Evolutionary conservation across 2,888 invertebrate species (phyloP).

Genomic region (Malthinus seriepunctatus): DNA sequence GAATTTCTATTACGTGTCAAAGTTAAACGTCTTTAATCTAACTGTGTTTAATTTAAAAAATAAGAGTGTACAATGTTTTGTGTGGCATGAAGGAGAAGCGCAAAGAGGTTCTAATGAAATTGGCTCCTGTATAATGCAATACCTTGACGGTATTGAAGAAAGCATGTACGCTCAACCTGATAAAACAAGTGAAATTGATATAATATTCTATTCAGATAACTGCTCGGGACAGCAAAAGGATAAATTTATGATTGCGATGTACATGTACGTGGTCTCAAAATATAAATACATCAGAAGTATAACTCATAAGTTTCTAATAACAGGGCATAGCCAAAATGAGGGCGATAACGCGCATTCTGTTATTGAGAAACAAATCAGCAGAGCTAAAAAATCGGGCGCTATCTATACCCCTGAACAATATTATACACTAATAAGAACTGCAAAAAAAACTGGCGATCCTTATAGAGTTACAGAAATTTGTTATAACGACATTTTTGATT

Average conservation of each 20-base stretch:
- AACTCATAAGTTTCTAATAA: constrained; percentile 8
- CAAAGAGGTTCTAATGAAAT: constrained; percentile 9
- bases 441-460: constrained; percentile 11
- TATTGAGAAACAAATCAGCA: constrained; percentile 1
- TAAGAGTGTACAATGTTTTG: constrained; percentile 6
- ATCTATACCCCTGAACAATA: constrained; percentile 10
- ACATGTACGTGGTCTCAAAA: neutral
- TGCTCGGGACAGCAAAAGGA: constrained; percentile 10
- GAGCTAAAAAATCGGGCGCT: neutral
- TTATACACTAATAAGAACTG: neutral
- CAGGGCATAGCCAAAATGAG: constrained; percentile 7
- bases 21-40: constrained; percentile 30
- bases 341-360: constrained; percentile 9
- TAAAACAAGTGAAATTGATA: no score
- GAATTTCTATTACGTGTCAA: constrained; percentile 32
- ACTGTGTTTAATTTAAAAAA: constrained; percentile 20
- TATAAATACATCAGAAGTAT: neutral
- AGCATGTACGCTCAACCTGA: no score
- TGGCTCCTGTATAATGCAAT: constrained; percentile 6
- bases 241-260: neutral
- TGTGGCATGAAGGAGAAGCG: constrained; percentile 13
- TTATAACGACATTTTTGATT: no score
- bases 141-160: no score
- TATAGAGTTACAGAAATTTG: constrained; percentile 6
- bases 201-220: constrained; percentile 12